Evolutionary conservation across 2,888 invertebrate genomes (phyloP).

Genomic region (Drosophila parthenogenetica): DNA sequence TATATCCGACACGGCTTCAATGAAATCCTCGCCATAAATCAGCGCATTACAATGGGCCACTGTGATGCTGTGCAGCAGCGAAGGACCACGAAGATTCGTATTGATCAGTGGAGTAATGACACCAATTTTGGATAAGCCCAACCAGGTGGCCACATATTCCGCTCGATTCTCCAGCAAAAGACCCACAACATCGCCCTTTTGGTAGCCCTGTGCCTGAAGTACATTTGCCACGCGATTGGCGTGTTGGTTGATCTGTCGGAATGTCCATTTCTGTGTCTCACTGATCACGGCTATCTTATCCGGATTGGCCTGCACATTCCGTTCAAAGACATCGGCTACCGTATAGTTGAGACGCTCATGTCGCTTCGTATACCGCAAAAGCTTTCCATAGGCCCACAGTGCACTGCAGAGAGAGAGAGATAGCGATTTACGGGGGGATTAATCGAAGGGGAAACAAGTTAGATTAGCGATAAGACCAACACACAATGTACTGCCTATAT

Average conservation of each 20-base stretch:
- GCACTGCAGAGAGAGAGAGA: slow-evolving; percentile 86
- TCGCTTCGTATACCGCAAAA: slow-evolving; percentile 88
- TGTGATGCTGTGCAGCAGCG: slow-evolving; percentile 94
- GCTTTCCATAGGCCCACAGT: slow-evolving; percentile 88
- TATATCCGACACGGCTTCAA: slow-evolving; percentile 88
- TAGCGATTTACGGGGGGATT: slow-evolving; percentile 2
- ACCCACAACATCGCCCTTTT: slow-evolving; percentile 94
- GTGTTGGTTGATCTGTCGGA: slow-evolving; percentile 93
- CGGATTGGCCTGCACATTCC: slow-evolving; percentile 90
- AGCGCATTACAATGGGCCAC: slow-evolving; percentile 93
- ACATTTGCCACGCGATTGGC: slow-evolving; percentile 93
- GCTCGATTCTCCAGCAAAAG: slow-evolving; percentile 96
- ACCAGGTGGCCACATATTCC: slow-evolving; percentile 95
- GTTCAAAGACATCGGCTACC: slow-evolving; percentile 92
- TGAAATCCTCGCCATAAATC: slow-evolving; percentile 88
- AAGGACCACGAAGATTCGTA: slow-evolving; percentile 93
- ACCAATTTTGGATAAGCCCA: slow-evolving; percentile 95
- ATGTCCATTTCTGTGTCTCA: slow-evolving; percentile 91
- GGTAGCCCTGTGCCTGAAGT: slow-evolving; percentile 91
- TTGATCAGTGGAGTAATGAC: slow-evolving; percentile 95
- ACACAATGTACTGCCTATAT: neutral
- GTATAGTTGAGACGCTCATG: slow-evolving; percentile 90
- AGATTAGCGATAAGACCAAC: slow-evolving; percentile 32
- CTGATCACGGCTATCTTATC: slow-evolving; percentile 91
- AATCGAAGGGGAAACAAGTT: slow-evolving; percentile 6